Evolutionary conservation across 2,797 vertebrate species (phyloP).

Genomic region (Acanthiza pusilla): DNA sequence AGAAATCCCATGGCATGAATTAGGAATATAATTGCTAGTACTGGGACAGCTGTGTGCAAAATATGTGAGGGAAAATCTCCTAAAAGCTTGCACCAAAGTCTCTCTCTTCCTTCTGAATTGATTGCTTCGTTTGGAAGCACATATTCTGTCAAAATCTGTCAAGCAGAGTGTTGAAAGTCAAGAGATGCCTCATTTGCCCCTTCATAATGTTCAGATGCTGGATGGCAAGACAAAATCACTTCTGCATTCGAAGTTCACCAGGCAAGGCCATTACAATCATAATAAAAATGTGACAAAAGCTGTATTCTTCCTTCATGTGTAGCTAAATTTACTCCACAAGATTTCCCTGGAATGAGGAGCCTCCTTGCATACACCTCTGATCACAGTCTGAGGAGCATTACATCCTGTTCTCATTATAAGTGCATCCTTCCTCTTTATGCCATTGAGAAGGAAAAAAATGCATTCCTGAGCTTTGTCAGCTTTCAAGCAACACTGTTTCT

Average conservation of each 20-base stretch:
- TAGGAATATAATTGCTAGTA: neutral
- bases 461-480: neutral
- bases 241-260: neutral
- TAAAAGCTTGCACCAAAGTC: neutral
- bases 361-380: neutral
- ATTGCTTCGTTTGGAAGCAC: neutral
- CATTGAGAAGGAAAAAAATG: neutral
- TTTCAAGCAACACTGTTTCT: neutral
- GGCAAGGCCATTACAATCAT: neutral
- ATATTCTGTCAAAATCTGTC: neutral
- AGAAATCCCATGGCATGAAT: constrained; percentile 32
- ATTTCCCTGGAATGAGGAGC: neutral
- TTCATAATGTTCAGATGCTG: neutral
- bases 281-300: neutral
- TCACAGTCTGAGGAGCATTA: neutral
- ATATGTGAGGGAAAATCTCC: neutral
- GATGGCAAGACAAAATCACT: neutral
- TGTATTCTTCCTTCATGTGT: neutral
- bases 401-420: neutral
- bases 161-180: neutral
- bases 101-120: neutral
- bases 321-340: neutral
- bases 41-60: neutral
- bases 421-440: neutral
- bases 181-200: neutral